Conservation (phyloP, 92 coral and sea anemone genomes). For the Parazoanthus swiftii region DNA sequence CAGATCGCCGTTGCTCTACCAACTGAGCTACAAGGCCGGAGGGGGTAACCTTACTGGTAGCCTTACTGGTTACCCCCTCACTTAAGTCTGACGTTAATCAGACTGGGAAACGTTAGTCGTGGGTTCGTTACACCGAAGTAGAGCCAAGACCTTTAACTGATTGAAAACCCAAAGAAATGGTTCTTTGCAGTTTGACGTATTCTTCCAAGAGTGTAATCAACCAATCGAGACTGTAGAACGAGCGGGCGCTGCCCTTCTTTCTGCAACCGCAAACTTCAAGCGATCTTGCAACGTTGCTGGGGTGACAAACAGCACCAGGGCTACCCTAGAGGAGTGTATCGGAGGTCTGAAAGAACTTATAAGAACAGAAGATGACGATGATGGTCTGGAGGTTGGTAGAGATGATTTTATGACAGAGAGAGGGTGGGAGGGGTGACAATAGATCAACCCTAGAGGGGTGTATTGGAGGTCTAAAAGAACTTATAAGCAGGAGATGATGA, state of each 20-base stretch:
- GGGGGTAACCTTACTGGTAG: too few species aligned
- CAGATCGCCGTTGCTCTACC: too few species aligned
- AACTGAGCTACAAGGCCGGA: too few species aligned
- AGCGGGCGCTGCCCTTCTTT: slow-evolving; percentile 63
- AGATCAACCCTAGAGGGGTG: too few species aligned
- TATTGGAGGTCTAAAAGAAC: too few species aligned
- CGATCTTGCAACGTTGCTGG: slow-evolving; percentile 86
- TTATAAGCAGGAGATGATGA: too few species aligned
- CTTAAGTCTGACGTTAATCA: too few species aligned
- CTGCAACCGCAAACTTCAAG: slow-evolving; percentile 83
- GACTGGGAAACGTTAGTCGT: too few species aligned
- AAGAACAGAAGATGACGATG: slow-evolving; percentile 83
- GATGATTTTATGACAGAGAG: neutral
- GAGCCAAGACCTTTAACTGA: too few species aligned
- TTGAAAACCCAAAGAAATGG: neutral
- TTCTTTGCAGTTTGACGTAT: slow-evolving; percentile 79
- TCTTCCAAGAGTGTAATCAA: slow-evolving; percentile 81
- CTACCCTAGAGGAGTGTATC: slow-evolving; percentile 67
- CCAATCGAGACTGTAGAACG: slow-evolving; percentile 80
- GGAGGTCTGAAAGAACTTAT: slow-evolving; percentile 88
- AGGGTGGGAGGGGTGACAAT: neutral
- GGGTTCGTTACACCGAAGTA: too few species aligned
- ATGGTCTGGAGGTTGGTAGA: slow-evolving; percentile 80
- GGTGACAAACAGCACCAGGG: slow-evolving; percentile 73
- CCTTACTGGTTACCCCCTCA: too few species aligned